Evolutionary conservation across 1,140 invertebrate species (phyloP), one percentile per base, ranked within the genome.

Genomic region (silkworm (Bombyx mori)): DNA sequence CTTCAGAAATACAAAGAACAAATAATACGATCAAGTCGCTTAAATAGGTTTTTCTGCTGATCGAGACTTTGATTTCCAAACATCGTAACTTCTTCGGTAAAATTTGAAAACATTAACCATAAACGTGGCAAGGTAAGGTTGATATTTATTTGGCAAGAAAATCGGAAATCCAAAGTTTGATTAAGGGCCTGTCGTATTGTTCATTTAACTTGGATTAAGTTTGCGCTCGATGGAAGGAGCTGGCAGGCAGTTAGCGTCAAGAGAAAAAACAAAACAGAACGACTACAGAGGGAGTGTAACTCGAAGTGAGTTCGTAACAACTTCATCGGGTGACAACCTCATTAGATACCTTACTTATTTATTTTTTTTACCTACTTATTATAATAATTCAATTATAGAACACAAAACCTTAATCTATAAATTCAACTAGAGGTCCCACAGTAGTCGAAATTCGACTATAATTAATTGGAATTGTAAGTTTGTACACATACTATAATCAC

Each of bases 131-230:
- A 35, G 26, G 58, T 77, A 74, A 62, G 62, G 68, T 74, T 54
- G 42, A 57, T 47, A 67, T 56, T 76, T 7, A 42, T 18, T 44
- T 61, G 52, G 49, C 51, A 52, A 12, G 22, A 65, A 63, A 61
- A 72, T 78, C 62, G 73, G 73, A 81, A 79, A 75, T 82, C 71
- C 79, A 81, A 88, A 88, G 86, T 88, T 88, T 88, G 87, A 88
- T 88, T 88, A 88, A 88, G 80, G 85, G 81, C 71, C 86, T 88
- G 87, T 88, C 87, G 81, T 79, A 85, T 85, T 88, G 86, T 88
- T 88, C 86, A 88, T 88, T 88, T 85, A 88, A 88, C 84, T 88
- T 88, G 84, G 84, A 88, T 88, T 88, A 88, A 88, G 86, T 84
- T 86, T 79, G 79, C 69, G 69, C 73, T 76, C 75, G 73, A 72